Conservation (phyloP, 2,888 invertebrate genomes). For the Keiferia lycopersicella region DNA sequence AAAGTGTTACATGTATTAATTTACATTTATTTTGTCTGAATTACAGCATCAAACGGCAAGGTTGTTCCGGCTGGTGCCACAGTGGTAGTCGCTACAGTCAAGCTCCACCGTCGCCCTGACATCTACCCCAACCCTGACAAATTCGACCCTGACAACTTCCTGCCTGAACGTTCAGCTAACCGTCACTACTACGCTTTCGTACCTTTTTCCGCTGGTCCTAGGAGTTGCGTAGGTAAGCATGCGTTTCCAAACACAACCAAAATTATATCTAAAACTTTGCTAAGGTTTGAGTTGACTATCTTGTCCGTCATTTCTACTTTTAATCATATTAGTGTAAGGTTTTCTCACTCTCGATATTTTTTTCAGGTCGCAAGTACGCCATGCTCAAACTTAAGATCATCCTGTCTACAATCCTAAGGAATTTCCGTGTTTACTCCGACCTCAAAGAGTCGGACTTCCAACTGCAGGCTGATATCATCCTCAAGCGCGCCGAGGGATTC, state of each 20-base stretch:
- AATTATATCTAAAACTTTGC: neutral
- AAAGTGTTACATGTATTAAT: neutral
- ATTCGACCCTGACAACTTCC: constrained; percentile 93
- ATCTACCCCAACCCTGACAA: constrained; percentile 88
- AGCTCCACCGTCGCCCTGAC: constrained; percentile 86
- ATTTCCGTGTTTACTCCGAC: constrained; percentile 86
- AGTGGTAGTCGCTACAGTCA: constrained; percentile 84
- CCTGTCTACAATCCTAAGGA: constrained; percentile 87
- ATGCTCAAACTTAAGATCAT: constrained; percentile 90
- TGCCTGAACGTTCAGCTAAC: constrained; percentile 88
- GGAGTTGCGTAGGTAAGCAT: constrained; percentile 88
- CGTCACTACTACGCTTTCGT: constrained; percentile 91
- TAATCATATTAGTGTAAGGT: no score
- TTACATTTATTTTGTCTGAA: neutral
- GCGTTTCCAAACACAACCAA: neutral
- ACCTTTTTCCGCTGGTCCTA: constrained; percentile 91
- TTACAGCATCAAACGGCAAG: constrained; percentile 82
- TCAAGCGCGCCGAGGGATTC: constrained; percentile 89
- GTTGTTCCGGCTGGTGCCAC: constrained; percentile 86
- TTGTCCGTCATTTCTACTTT: no score
- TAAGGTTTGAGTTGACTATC: no score
- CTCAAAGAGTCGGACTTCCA: constrained; percentile 85
- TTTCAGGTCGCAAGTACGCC: constrained; percentile 88
- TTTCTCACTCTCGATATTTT: no score
- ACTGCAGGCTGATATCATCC: constrained; percentile 88